Evolutionary conservation across 37 sponge, comb jelly and placozoan genomes (phyloP), one percentile per base, ranked within the genome.

Genomic region (Amphimedon queenslandica): DNA sequence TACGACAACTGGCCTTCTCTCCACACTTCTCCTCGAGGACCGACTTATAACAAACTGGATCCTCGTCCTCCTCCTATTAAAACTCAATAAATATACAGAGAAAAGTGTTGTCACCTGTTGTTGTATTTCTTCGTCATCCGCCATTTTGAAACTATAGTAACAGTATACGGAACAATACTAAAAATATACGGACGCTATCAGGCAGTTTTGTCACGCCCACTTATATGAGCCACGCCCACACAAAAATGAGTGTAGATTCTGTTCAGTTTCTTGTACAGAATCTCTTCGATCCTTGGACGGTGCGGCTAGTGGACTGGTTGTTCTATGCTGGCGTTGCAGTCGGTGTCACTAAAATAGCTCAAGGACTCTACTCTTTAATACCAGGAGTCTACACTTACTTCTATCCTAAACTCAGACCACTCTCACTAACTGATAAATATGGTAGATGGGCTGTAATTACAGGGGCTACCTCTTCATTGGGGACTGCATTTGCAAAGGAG

Each of bases 361-460:
- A 35, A 25, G 37, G 63, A 13, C 39, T 35, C 32, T 37, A n/a
- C 32, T 34, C 18, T 24, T 42, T 36, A 30, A 29, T 73, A 47
- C 53, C 58, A 21, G 82, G 87, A 2, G 28, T 90, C 18, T 77
- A 79, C 37, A 80, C 71, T 0, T 90, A 85, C 37, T 57, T 84
- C 30, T 8, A 81, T 20, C 90, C 72, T 2, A 64, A 64, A 25
- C 79, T 79, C 1, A 79, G 80, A 47, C 38, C 51, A 23, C 36
- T 25, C 37, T 57, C 79, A n/a, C 65, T 84, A 13, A 28, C 53
- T 0, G 37, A 73, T 8, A 39, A 29, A 34, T 82, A 81, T 63
- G 91, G 91, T 31, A 74, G 81, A 37, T 90, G 91, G 91, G 91
- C 87, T 68, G 86, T 78, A 77, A 81, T 90, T 70, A 74, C 81